Percentiles rank a stretch among this genome's conserved stretches.
Evolutionary conservation across 1,140 invertebrate genomes (phyloP).

Genomic region (Rhopalosiphum padi): DNA sequence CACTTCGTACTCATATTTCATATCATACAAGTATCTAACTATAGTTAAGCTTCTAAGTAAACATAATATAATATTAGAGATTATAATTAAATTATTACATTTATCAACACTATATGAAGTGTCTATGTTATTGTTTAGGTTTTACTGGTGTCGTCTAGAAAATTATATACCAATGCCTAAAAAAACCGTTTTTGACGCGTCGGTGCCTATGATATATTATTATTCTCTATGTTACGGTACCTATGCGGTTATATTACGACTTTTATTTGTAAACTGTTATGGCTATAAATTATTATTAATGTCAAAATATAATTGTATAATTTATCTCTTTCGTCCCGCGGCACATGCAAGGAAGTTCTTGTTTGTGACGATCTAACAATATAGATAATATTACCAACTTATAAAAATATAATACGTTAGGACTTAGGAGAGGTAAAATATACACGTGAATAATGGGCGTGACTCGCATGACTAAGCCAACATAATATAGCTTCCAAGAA

Average conservation of each 20-base stretch:
- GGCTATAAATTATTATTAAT: neutral
- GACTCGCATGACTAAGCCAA: conserved; percentile 3
- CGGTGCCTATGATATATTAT: conserved; percentile 3
- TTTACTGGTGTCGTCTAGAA: neutral
- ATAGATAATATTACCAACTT: conserved; percentile 1
- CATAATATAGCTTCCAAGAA: neutral
- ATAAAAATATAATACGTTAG: neutral
- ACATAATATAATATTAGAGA: neutral
- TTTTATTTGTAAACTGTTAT: conserved; percentile 8
- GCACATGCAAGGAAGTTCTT: neutral
- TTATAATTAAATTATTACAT: conserved; percentile 2
- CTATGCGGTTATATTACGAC: neutral
- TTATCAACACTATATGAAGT: neutral
- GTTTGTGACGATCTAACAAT: neutral
- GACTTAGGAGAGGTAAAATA: neutral
- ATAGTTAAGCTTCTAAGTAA: neutral
- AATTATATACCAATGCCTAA: conserved; percentile 8
- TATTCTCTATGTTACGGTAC: neutral
- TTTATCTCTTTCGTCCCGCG: neutral
- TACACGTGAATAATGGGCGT: neutral
- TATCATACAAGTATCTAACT: neutral
- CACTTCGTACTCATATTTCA: neutral
- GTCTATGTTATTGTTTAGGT: neutral
- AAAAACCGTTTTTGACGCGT: neutral
- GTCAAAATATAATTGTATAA: conserved; percentile 22